These are phyloP conservation scores for Drosophila multiciliata DNA, from an alignment of 2,888 invertebrate species.

Conservation along the genomic window DNA sequence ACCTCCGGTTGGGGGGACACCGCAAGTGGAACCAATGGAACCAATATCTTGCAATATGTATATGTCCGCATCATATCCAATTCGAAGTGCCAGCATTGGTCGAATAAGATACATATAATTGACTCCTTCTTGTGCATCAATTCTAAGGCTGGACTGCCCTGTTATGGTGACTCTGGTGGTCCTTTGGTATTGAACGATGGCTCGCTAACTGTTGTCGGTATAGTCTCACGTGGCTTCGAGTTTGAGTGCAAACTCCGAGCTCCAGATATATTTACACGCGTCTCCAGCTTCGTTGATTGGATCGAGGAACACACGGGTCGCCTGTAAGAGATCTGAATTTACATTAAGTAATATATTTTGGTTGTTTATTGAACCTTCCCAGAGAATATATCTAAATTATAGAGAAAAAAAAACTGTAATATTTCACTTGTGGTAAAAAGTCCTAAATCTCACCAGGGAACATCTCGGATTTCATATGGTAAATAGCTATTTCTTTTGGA, in stretches of 20 bases:
- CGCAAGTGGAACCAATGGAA: neutral
- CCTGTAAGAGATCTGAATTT: neutral
- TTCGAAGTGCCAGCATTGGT: slow-evolving; percentile 37
- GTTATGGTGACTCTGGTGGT: slow-evolving; percentile 62
- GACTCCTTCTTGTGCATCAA: slow-evolving; percentile 54
- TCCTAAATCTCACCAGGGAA: neutral
- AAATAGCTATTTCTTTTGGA: neutral
- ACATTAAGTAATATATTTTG: too few species aligned
- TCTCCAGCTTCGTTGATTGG: slow-evolving; percentile 46
- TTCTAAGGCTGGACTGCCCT: slow-evolving; percentile 55
- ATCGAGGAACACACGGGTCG: slow-evolving; percentile 40
- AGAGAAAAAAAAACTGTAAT: neutral
- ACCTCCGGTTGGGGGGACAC: slow-evolving; percentile 63
- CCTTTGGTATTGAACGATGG: slow-evolving; percentile 54
- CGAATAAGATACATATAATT: slow-evolving; percentile 38
- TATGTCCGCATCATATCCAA: slow-evolving; percentile 47
- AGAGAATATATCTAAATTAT: neutral
- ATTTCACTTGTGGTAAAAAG: neutral
- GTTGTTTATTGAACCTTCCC: neutral
- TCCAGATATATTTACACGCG: slow-evolving; percentile 61
- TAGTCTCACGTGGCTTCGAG: slow-evolving; percentile 69
- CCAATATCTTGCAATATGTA: slow-evolving; percentile 42
- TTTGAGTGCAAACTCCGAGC: slow-evolving; percentile 33
- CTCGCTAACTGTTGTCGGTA: slow-evolving; percentile 50
- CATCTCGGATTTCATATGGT: neutral